Conservation (phyloP, 1,140 invertebrate genomes). For the Pseudomyrmex concolor region DNA sequence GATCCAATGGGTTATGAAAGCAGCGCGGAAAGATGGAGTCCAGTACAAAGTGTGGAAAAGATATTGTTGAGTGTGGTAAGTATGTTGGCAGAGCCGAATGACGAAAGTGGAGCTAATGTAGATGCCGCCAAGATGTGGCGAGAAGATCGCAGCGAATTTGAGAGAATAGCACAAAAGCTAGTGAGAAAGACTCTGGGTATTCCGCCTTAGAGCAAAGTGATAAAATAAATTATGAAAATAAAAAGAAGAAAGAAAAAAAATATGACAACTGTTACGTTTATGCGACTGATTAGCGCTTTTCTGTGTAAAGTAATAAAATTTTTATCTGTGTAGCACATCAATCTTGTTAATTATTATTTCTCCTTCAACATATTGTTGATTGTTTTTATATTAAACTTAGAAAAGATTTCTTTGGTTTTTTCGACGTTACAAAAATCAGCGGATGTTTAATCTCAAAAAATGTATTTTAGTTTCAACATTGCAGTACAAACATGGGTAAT, state of each 20-base stretch:
- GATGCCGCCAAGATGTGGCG: slow-evolving; percentile 99
- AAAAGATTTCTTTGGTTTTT: not conserved
- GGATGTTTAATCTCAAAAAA: slow-evolving; percentile 70
- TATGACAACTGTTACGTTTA: slow-evolving; percentile 49
- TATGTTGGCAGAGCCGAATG: slow-evolving; percentile 99
- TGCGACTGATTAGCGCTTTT: not conserved
- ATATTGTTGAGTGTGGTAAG: slow-evolving; percentile 99
- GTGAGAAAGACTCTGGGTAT: slow-evolving; percentile 96
- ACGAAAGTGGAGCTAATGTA: slow-evolving; percentile 99
- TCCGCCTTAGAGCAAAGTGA: slow-evolving; percentile 79
- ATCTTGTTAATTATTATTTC: too few species aligned
- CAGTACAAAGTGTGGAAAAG: slow-evolving; percentile 99
- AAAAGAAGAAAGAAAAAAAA: not conserved
- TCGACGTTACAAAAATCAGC: not conserved
- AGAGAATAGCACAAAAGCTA: slow-evolving; percentile 95
- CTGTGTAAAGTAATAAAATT: slow-evolving; percentile 52
- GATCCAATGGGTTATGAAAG: slow-evolving; percentile 99
- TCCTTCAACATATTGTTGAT: not conserved
- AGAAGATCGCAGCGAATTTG: slow-evolving; percentile 97
- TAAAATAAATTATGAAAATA: slow-evolving; percentile 17
- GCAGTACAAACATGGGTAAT: slow-evolving; percentile 78
- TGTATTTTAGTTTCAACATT: slow-evolving; percentile 79
- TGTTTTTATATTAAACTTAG: not conserved
- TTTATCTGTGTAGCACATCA: slow-evolving; percentile 26
- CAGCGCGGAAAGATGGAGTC: slow-evolving; percentile 98